Evolutionary conservation across 2,888 invertebrate genomes (phyloP).

Genomic region (Xanthorhoe designata): DNA sequence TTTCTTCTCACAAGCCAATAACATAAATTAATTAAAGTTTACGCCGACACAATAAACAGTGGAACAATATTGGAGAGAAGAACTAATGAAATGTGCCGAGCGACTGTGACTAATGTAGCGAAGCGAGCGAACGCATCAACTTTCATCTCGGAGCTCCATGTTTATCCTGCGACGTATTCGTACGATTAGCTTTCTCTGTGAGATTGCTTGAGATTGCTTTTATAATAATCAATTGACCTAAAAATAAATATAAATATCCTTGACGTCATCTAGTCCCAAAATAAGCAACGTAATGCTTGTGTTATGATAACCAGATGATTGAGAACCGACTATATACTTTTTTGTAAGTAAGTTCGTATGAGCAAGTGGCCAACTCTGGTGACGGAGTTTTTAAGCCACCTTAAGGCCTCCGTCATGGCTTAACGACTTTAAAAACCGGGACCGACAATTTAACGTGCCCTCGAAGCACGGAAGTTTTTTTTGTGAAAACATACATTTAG

Average conservation of each 20-base stretch:
- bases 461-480: no score
- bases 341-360: no score
- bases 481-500: no score
- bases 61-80: conserved; percentile 68
- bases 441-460: no score
- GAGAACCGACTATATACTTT: no score
- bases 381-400: no score
- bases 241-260: not conserved
- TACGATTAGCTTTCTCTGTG: conserved; percentile 24
- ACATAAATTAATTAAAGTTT: conserved; percentile 75
- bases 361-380: no score
- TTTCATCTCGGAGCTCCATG: conserved; percentile 52
- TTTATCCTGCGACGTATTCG: conserved; percentile 37
- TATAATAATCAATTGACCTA: conserved; percentile 22
- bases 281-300: no score
- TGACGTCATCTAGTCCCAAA: no score
- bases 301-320: no score
- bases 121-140: conserved; percentile 68
- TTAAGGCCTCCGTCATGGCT: no score
- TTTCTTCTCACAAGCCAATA: conserved; percentile 56
- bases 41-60: conserved; percentile 69
- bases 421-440: no score
- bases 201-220: conserved; percentile 29
- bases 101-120: conserved; percentile 72
- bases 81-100: conserved; percentile 80